Conservation (phyloP, 2,797 vertebrate species). For the Neomorphus geoffroyi region DNA sequence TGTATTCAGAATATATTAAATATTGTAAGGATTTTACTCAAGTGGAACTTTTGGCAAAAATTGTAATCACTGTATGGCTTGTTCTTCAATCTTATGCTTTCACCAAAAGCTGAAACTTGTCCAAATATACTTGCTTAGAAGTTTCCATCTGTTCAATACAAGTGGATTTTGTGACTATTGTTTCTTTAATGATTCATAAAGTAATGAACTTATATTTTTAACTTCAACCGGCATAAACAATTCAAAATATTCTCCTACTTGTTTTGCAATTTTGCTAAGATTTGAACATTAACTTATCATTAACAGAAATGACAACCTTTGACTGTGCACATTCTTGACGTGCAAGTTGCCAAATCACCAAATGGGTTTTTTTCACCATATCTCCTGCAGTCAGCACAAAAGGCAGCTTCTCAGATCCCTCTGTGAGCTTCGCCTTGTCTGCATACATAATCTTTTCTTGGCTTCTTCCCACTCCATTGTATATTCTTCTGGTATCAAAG, state of each 20-base stretch:
- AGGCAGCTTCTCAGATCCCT: not conserved
- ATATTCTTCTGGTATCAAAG: constrained; percentile 2
- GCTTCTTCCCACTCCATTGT: not conserved
- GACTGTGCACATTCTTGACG: not conserved
- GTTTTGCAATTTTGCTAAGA: not conserved
- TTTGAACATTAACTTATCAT: not conserved
- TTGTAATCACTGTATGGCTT: not conserved
- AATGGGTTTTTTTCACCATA: not conserved
- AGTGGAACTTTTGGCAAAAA: not conserved
- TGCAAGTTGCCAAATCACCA: not conserved
- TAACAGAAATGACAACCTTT: not conserved
- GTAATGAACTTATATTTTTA: not conserved
- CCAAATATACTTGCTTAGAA: not conserved
- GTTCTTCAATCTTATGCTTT: not conserved
- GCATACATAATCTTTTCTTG: not conserved
- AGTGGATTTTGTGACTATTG: not conserved
- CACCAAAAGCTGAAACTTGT: not conserved
- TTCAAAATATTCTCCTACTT: not conserved
- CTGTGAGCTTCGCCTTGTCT: not conserved
- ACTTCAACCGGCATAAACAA: not conserved
- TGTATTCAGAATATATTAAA: not conserved
- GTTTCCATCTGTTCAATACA: not conserved
- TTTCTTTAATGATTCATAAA: not conserved
- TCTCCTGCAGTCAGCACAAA: not conserved
- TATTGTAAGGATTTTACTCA: not conserved